phyloP scores from a whole-genome alignment of 1,140 invertebrate species.

The Cherax quadricarinatus region DNA sequence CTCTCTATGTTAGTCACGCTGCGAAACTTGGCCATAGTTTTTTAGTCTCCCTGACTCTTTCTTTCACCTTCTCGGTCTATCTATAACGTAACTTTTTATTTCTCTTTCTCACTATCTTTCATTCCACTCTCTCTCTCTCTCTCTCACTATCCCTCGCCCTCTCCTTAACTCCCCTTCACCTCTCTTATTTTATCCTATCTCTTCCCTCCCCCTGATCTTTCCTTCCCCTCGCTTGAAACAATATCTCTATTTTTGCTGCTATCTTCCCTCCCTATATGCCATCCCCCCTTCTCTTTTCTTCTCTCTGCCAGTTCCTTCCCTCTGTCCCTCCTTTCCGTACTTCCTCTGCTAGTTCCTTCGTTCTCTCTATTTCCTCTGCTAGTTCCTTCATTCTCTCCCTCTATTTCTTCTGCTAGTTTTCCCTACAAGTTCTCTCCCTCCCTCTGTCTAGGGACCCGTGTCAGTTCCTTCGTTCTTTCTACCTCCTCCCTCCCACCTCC shows the following conservation, averaged over 20 bases:
- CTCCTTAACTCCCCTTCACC: background rate
- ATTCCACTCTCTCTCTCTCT: background rate
- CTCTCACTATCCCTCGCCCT: background rate
- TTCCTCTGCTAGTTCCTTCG: background rate
- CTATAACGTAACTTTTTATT: background rate
- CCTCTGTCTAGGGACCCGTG: too few relatives aligned
- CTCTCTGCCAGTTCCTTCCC: background rate
- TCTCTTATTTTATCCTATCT: background rate
- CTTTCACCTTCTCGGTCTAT: background rate
- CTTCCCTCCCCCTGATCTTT: background rate
- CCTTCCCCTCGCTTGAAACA: background rate
- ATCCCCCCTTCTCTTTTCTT: background rate
- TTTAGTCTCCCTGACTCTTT: background rate
- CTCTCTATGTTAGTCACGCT: background rate
- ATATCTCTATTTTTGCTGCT: background rate
- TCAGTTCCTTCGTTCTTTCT: too few relatives aligned
- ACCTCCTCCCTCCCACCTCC: too few relatives aligned
- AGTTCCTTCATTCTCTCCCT: background rate
- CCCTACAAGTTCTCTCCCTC: too few relatives aligned
- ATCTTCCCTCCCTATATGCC: background rate
- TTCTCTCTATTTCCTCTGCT: background rate
- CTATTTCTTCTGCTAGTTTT: too few relatives aligned
- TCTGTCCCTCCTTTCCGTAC: background rate
- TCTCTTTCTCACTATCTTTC: background rate
- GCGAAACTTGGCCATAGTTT: background rate